phyloP scores from a whole-genome alignment of 2,797 vertebrate genomes.

The Sebastes hopkinsi region DNA sequence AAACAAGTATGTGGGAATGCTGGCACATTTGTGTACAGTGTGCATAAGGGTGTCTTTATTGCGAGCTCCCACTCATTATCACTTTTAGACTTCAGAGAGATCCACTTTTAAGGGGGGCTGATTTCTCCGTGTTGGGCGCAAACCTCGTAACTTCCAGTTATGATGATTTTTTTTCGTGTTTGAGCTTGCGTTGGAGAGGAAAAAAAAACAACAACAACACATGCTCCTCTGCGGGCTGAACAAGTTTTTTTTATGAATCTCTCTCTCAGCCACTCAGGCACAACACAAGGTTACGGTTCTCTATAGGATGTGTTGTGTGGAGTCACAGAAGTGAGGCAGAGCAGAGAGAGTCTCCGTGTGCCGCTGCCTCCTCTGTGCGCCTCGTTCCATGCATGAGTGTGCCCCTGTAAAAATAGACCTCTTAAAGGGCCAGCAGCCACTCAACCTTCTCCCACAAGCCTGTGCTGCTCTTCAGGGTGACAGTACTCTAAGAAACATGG shows the following conservation, averaged over 20 bases:
- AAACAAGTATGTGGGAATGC: conserved; percentile 77
- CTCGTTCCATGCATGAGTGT: conserved; percentile 81
- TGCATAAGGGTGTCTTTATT: conserved; percentile 66
- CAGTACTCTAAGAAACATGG: conserved; percentile 58
- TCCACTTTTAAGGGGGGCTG: conserved; percentile 49
- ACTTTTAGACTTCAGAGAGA: conserved; percentile 69
- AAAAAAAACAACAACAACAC: background rate
- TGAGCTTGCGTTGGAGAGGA: background rate
- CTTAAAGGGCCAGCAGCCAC: conserved; percentile 82
- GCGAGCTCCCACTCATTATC: conserved; percentile 74
- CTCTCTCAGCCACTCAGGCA: conserved; percentile 16
- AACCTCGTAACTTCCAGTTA: conserved; percentile 44
- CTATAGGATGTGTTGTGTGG: conserved; percentile 62
- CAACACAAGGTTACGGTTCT: conserved; percentile 25
- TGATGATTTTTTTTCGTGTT: conserved; percentile 23
- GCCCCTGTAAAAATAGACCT: conserved; percentile 84
- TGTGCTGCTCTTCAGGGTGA: conserved; percentile 65
- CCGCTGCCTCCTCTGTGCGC: conserved; percentile 68
- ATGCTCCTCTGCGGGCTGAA: conserved; percentile 7
- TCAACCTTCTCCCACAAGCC: conserved; percentile 72
- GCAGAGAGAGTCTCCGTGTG: conserved; percentile 65
- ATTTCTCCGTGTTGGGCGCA: conserved; percentile 29
- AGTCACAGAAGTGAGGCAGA: conserved; percentile 69
- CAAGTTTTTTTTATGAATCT: conserved; percentile 16
- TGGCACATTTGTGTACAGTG: conserved; percentile 65